Evolutionary conservation across 1,140 invertebrate species (phyloP), one percentile per base, ranked within the genome.

Genomic region (Lepidurus packardi): DNA sequence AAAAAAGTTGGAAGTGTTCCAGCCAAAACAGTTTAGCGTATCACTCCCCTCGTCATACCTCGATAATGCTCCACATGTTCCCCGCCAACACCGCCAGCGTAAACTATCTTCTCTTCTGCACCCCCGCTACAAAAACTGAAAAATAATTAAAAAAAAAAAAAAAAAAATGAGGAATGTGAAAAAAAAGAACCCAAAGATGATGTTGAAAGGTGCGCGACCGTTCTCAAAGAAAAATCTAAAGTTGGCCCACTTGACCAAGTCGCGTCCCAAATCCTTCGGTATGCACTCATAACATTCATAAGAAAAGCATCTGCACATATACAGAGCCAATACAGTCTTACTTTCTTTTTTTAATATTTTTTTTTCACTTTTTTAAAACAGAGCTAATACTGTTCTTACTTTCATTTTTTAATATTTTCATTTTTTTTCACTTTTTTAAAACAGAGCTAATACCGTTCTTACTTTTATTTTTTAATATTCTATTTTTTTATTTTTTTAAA

Each of bases 21-120:
- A 65, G 13, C 16, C 0, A 7, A n/a, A 65, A 65, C 53, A 21
- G 16, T 65, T 65, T 65, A n/a, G 8, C 53, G 7, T 65, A 65
- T 65, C 53, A 65, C 53, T 21, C 13, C 53, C 53, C 53, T 16
- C 53, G 53, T 65, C 53, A 65, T 65, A 7, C 13, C 16, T 65
- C 53, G 53, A 65, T 65, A 65, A 65, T 16, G 53, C 53, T 65
- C 53, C 53, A 65, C 13, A 65, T 65, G 53, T 65, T 65, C 53
- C n/a, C 53, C 1, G 21, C 53, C 53, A 65, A 13, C 8, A 7
- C 53, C 21, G 53, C 53, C 53, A 65, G 21, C 53, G 21, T 65
- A 65, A 65, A n/a, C 53, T 65, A 34, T 34, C 53, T n/a, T 13
- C 16, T n/a, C 16, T 21, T 65, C 13, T 65, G 34, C 3, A 34